phyloP scores from a whole-genome alignment of 2,113 vertebrate genomes.

The Trematocara variabile region DNA sequence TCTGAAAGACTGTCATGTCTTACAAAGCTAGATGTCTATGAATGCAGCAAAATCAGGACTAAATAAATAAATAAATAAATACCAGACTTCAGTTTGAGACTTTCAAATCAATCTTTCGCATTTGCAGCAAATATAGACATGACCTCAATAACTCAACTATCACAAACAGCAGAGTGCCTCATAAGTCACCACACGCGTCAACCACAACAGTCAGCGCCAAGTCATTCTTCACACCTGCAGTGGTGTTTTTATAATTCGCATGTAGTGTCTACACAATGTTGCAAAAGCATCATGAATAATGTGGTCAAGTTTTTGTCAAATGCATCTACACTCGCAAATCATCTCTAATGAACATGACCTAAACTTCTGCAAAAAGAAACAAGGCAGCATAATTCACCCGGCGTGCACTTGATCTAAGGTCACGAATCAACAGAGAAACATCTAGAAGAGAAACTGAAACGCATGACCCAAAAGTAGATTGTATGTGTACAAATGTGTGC shows the following conservation, averaged over 20 bases:
- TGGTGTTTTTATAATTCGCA: constrained; percentile 22
- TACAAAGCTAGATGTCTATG: background rate
- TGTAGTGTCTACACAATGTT: background rate
- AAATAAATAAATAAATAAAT: background rate
- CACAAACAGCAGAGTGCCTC: background rate
- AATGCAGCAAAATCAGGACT: background rate
- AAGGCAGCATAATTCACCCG: background rate
- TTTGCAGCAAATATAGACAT: constrained; percentile 6
- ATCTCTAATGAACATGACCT: background rate
- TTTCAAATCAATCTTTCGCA: background rate
- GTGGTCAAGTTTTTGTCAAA: background rate
- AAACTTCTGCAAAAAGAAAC: background rate
- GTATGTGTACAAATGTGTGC: background rate
- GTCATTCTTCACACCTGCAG: constrained; percentile 17
- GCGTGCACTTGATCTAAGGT: background rate
- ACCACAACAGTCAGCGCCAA: background rate
- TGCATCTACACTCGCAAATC: background rate
- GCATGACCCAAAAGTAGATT: background rate
- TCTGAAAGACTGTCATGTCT: background rate
- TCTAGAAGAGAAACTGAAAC: background rate
- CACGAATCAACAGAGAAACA: background rate
- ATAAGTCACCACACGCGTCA: constrained; percentile 18
- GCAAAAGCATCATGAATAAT: background rate
- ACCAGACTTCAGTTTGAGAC: background rate
- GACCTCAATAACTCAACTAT: constrained; percentile 28